Base-by-base conservation (phyloP, 2,797 vertebrate species). In the Fistularia tabacaria region DNA sequence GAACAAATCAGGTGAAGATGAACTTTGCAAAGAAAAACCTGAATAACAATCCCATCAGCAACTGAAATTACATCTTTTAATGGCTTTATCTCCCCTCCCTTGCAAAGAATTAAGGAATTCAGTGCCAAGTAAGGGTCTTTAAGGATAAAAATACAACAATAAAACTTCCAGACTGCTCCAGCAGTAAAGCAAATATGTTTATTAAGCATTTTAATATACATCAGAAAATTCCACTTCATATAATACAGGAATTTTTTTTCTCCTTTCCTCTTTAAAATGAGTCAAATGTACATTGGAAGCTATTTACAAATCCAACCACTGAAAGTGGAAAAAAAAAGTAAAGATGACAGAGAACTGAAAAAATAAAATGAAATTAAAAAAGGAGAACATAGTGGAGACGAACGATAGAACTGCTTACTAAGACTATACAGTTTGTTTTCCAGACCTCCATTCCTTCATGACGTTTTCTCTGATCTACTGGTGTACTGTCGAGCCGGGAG, bases 121-220 rank as follows among this genome's bases (percentile, higher is more conserved):
- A 25, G 25, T 25, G 25, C 5, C 25, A 25, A 3, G 25, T 25
- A 25, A 25, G 5, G 25, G 25, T 25, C 25, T 3, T 25, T 25
- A n/a, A n/a, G n/a, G n/a, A n/a, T 25, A 25, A 25, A 2, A 2
- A 5, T 25, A 2, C 2, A 25, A 25, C 25, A 25, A 25, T 25
- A 25, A 25, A 71, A 70, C 9, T 5, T 8, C 11, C 36, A 53
- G 46, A 43, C 50, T 1, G 76, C 9, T 85, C 87, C 84, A 85
- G 93, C 93, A 94, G 93, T 94, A 97, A 97, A 97, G 96, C 96
- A 98, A 98, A 97, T 97, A 96, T 95, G 96, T 99, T 98, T 99
- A 98, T 99, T 98, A 93, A 97, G 95, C 94, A 96, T 92, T 97
- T 97, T 95, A 93, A 96, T 97, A 96, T 96, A 95, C 93, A 95